These are phyloP conservation scores for Phallusia fumigata DNA, from an alignment of 23 tunicate species.

Conservation along the genomic window DNA sequence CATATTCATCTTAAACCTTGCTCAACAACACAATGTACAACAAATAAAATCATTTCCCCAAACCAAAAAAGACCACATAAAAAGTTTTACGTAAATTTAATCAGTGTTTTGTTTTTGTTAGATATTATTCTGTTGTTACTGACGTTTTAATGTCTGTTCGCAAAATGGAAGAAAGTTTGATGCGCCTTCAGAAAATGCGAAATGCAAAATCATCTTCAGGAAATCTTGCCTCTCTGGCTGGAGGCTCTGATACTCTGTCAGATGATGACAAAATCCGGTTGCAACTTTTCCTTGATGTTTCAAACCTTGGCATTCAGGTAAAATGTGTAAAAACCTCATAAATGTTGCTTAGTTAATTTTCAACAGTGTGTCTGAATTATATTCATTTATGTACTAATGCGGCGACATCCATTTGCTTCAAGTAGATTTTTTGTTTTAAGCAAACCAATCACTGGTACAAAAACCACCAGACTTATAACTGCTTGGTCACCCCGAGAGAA, in stretches of 20 bases:
- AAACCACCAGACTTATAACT: too few relatives aligned
- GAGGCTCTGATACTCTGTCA: conserved; percentile 28
- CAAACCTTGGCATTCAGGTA: conserved; percentile 59
- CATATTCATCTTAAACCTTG: not conserved
- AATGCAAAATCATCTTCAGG: conserved; percentile 50
- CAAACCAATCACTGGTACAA: too few relatives aligned
- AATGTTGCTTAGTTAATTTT: not conserved
- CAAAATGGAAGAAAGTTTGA: conserved; percentile 93
- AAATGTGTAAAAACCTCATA: not conserved
- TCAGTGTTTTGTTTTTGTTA: not conserved
- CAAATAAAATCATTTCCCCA: too few relatives aligned
- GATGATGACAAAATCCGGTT: conserved; percentile 92
- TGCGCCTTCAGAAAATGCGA: conserved; percentile 82
- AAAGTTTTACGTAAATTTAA: too few relatives aligned
- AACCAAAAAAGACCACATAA: too few relatives aligned
- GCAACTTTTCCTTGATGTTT: conserved; percentile 75
- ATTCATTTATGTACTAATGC: too few relatives aligned
- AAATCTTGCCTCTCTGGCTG: conserved; percentile 60
- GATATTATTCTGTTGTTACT: conserved; percentile 59
- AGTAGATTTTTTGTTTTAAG: too few relatives aligned
- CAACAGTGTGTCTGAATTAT: too few relatives aligned
- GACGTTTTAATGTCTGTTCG: conserved; percentile 77
- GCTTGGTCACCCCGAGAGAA: too few relatives aligned
- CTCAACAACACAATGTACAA: too few relatives aligned
- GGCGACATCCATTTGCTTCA: too few relatives aligned